These are phyloP conservation scores for Brienomyrus longianalis DNA, from an alignment of 2,113 vertebrate species.

Conservation along the genomic window DNA sequence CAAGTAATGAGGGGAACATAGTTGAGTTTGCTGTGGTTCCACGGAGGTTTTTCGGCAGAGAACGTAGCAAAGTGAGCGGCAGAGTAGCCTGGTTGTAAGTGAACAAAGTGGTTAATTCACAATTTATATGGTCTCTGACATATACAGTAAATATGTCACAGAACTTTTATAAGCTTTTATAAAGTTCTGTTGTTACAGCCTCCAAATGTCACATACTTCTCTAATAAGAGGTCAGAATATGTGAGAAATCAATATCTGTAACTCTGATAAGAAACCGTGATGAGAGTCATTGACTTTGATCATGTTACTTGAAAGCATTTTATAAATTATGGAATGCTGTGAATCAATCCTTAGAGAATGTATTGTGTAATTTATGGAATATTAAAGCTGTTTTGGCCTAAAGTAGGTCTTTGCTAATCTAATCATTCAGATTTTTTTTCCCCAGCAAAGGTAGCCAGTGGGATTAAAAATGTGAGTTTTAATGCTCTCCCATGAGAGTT, in stretches of 20 bases:
- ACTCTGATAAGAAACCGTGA: not conserved
- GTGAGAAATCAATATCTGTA: not conserved
- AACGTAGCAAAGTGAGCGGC: too few species aligned
- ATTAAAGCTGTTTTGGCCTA: not conserved
- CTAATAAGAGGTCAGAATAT: not conserved
- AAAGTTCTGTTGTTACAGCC: not conserved
- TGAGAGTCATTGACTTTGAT: not conserved
- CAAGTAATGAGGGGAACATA: too few species aligned
- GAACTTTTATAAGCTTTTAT: not conserved
- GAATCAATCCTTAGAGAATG: not conserved
- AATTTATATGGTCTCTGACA: too few species aligned
- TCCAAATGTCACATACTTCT: not conserved
- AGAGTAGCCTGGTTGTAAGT: not conserved
- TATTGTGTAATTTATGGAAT: not conserved
- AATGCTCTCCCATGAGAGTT: not conserved
- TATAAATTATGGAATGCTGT: not conserved
- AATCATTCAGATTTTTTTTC: not conserved
- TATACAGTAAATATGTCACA: not conserved
- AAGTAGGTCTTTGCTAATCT: not conserved
- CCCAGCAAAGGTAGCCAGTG: not conserved
- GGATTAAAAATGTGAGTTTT: not conserved
- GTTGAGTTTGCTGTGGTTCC: too few species aligned
- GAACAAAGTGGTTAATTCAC: not conserved
- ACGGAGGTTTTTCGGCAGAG: too few species aligned
- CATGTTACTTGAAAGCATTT: not conserved